These are phyloP conservation scores for Artemia sinica DNA, from an alignment of 2,888 invertebrate species.

Conservation along the genomic window DNA sequence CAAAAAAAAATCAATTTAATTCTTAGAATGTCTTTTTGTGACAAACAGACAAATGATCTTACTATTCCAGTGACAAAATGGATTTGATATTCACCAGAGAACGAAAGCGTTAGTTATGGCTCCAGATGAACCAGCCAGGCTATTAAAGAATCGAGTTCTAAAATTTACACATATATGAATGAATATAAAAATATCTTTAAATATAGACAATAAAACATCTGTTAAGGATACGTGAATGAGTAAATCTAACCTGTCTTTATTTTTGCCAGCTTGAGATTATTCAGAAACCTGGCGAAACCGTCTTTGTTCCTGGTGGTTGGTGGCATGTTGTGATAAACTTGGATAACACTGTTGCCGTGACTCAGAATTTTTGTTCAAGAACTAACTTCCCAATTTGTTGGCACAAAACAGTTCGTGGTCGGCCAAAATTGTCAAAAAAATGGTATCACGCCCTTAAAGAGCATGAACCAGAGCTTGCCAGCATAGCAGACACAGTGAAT, in stretches of 20 bases:
- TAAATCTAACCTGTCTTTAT: neutral
- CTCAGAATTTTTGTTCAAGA: slow-evolving; percentile 89
- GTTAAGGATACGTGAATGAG: too few relatives aligned
- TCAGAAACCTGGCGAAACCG: slow-evolving; percentile 89
- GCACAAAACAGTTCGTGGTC: slow-evolving; percentile 89
- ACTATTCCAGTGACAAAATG: too few relatives aligned
- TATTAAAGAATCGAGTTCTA: too few relatives aligned
- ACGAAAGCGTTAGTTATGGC: too few relatives aligned
- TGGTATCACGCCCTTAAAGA: slow-evolving; percentile 50
- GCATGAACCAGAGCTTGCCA: slow-evolving; percentile 58
- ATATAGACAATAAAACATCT: too few relatives aligned
- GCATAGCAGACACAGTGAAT: slow-evolving; percentile 64
- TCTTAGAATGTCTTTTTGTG: too few relatives aligned
- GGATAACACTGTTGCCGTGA: slow-evolving; percentile 88
- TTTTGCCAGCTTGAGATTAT: slow-evolving; percentile 62
- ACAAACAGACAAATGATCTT: too few relatives aligned
- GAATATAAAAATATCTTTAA: too few relatives aligned
- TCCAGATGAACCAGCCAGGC: too few relatives aligned
- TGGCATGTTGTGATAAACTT: slow-evolving; percentile 98
- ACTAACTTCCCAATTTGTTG: slow-evolving; percentile 94
- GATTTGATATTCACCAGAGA: too few relatives aligned
- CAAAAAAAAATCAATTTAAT: too few relatives aligned
- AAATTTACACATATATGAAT: too few relatives aligned
- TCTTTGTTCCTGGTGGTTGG: slow-evolving; percentile 97
- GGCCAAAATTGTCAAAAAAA: slow-evolving; percentile 85